These are phyloP conservation scores for Papilio gigon DNA, from an alignment of 2,888 invertebrate species.

Conservation along the genomic window DNA sequence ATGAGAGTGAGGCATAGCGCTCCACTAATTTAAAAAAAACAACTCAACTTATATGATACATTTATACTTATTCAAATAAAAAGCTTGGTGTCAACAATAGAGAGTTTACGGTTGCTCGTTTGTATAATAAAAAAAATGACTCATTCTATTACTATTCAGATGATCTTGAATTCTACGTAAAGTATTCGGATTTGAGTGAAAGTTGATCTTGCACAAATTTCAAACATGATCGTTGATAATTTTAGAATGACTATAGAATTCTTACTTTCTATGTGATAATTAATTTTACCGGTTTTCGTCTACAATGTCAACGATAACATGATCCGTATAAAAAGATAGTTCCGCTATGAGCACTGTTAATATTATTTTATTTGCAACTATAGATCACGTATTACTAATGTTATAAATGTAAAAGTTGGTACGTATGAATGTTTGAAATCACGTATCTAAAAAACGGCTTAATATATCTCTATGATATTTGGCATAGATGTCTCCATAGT, in stretches of 20 bases:
- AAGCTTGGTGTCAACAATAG: no score
- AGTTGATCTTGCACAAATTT: conserved; percentile 3
- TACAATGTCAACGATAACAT: neutral
- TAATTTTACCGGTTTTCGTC: conserved; percentile 12
- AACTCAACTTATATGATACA: neutral
- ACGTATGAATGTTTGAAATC: no score
- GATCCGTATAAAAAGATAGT: neutral
- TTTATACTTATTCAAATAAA: no score
- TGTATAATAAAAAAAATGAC: neutral
- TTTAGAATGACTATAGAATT: conserved; percentile 6
- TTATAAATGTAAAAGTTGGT: no score
- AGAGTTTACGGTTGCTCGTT: no score
- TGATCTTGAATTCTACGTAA: neutral
- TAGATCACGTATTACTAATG: no score
- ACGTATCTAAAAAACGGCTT: no score
- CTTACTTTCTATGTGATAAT: conserved; percentile 21
- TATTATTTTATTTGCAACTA: neutral
- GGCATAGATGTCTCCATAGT: no score
- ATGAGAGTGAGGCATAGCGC: no score
- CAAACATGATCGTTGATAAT: neutral
- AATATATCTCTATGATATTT: no score
- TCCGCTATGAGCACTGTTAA: neutral
- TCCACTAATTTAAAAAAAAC: no score
- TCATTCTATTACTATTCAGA: neutral
- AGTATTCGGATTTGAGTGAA: conserved; percentile 15